Percentiles rank a stretch among this genome's conserved stretches.
Evolutionary conservation across 2,113 vertebrate species (phyloP).

Genomic region (Himantopus leucocephalus): DNA sequence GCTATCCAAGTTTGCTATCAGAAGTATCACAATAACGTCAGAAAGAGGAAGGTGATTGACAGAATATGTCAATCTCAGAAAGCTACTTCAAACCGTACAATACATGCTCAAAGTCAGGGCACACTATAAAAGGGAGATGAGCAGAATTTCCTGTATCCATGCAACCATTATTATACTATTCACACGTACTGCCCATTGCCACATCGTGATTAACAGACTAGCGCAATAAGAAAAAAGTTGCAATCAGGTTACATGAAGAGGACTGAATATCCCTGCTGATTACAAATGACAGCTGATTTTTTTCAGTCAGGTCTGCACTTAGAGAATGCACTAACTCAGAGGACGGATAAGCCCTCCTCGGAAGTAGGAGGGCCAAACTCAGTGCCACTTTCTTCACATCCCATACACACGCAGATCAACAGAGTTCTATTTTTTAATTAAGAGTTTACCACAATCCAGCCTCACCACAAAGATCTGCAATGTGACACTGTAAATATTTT

Average conservation of each 20-base stretch:
- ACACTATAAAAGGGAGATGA: not conserved
- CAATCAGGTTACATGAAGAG: slow-evolving; percentile 57
- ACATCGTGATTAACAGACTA: slow-evolving; percentile 37
- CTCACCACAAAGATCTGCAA: not conserved
- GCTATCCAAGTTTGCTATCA: not conserved
- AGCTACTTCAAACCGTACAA: not conserved
- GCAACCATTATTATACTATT: slow-evolving; percentile 59
- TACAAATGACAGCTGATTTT: slow-evolving; percentile 51
- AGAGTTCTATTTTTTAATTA: not conserved
- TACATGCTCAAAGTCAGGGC: not conserved
- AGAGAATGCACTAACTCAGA: not conserved
- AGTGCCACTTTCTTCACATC: not conserved
- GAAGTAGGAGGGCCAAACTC: not conserved
- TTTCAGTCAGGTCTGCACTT: slow-evolving; percentile 22
- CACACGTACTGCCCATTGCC: not conserved
- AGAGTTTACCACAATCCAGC: not conserved
- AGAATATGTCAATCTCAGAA: not conserved
- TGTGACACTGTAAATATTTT: not conserved
- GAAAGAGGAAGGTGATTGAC: not conserved
- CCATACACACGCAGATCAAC: not conserved
- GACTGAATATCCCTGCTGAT: slow-evolving; percentile 59
- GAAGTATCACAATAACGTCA: not conserved
- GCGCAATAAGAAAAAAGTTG: slow-evolving; percentile 35
- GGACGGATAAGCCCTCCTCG: not conserved
- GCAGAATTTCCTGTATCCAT: slow-evolving; percentile 54